Percentiles rank a stretch among this genome's conserved stretches.
Evolutionary conservation across 1,140 invertebrate species (phyloP).

Genomic region (Drosophila triauraria): DNA sequence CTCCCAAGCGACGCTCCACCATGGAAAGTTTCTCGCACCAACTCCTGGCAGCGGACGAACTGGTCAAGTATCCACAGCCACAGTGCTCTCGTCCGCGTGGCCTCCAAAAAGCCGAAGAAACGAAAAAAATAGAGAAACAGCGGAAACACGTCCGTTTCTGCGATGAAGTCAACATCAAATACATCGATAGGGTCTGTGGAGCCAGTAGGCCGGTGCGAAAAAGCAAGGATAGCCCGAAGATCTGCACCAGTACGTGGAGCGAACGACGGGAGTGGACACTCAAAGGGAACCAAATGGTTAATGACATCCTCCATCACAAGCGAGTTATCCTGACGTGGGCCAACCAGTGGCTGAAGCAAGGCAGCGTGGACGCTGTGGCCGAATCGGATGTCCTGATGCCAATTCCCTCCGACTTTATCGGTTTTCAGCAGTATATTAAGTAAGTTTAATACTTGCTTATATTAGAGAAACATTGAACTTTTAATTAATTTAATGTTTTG

Average conservation of each 20-base stretch:
- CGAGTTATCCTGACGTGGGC: conserved; percentile 61
- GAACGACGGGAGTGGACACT: conserved; percentile 55
- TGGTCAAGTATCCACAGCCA: background rate
- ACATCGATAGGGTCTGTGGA: conserved; percentile 34
- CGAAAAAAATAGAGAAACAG: background rate
- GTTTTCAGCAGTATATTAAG: conserved; percentile 70
- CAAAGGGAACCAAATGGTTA: conserved; percentile 8
- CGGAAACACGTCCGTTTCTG: conserved; percentile 47
- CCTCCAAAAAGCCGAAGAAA: conserved; percentile 20
- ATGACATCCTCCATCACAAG: conserved; percentile 48
- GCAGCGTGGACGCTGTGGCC: conserved; percentile 53
- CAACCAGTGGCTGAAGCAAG: conserved; percentile 67
- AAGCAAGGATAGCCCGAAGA: conserved; percentile 46
- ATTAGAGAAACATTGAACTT: background rate
- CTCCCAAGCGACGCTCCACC: conserved; percentile 11
- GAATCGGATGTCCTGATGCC: conserved; percentile 61
- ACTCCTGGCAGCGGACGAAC: conserved; percentile 22
- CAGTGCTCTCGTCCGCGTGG: conserved; percentile 10
- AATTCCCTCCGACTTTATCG: conserved; percentile 63
- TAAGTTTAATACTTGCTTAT: conserved; percentile 17
- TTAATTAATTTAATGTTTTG: background rate
- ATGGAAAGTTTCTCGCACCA: conserved; percentile 52
- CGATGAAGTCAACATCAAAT: conserved; percentile 18
- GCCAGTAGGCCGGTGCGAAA: conserved; percentile 5
- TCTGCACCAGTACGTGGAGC: conserved; percentile 38